Percentiles rank a stretch among this genome's conserved stretches.
phyloP scores from a whole-genome alignment of 2,888 invertebrate genomes.

The Leptogaster cylindrica region DNA sequence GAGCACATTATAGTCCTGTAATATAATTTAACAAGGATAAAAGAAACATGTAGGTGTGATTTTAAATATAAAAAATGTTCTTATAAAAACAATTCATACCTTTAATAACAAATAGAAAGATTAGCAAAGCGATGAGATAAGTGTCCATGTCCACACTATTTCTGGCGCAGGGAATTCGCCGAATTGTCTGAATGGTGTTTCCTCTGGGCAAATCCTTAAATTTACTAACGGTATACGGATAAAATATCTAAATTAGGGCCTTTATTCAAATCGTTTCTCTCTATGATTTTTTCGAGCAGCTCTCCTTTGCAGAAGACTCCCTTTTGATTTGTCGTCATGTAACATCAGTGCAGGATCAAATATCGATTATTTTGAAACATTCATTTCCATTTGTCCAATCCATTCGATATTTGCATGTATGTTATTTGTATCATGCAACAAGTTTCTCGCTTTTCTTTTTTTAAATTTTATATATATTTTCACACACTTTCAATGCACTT shows the following conservation, averaged over 20 bases:
- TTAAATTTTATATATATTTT: neutral
- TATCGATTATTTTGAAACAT: too few relatives aligned
- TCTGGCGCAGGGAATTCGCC: constrained; percentile 43
- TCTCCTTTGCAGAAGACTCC: too few relatives aligned
- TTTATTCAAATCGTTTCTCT: constrained; percentile 3
- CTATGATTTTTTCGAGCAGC: too few relatives aligned
- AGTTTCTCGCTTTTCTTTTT: neutral
- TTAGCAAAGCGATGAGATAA: constrained; percentile 47
- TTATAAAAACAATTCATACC: too few relatives aligned
- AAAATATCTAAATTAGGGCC: constrained; percentile 32
- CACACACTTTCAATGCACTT: constrained; percentile 22
- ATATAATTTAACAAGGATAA: too few relatives aligned
- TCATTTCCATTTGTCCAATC: neutral
- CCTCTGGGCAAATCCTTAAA: constrained; percentile 17
- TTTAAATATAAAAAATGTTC: too few relatives aligned
- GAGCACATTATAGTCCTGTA: too few relatives aligned
- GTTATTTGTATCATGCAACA: neutral
- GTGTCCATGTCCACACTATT: constrained; percentile 48
- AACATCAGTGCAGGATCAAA: too few relatives aligned
- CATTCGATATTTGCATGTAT: neutral
- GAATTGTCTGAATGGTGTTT: constrained; percentile 11
- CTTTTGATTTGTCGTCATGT: too few relatives aligned
- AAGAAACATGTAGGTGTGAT: too few relatives aligned
- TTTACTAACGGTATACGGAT: constrained; percentile 30
- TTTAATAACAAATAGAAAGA: constrained; percentile 48